Evolutionary conservation across 2,888 invertebrate genomes (phyloP), one percentile per base, ranked within the genome.

Genomic region (Campaea margaritaria): DNA sequence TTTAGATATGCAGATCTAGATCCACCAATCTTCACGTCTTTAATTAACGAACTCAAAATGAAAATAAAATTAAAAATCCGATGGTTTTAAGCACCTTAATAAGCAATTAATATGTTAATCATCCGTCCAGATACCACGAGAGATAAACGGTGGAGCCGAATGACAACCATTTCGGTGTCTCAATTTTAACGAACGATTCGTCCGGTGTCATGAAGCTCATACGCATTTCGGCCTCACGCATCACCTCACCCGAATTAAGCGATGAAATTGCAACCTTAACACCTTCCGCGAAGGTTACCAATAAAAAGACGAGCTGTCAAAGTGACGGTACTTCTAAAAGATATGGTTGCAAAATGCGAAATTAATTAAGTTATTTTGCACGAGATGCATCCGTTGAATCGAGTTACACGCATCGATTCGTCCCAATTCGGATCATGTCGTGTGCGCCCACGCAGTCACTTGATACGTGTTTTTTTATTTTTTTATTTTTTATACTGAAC

Each of bases 61-160:
- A 67, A 66, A 70, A 71, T 65, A 64, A 65, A 5, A 67, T n/a
- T n/a, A n/a, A n/a, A n/a, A n/a, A 21, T 21, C 62, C 54, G 56
- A 52, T 56, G 60, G 68, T 69, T 71, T 73, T 69, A 68, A 69
- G 76, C 78, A 74, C 71, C 70, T 73, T 76, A 83, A 84, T 83
- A 82, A 79, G 77, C 79, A 81, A 88, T 90, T 89, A 87, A 87
- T 85, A 88, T 87, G 85, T 81, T 86, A 89, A 90, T 89, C 83
- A 76, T 74, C 73, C 72, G 82, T 84, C 81, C 76, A 83, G 85
- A 88, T 87, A 75, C 65, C 72, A 77, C 75, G 72, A 70, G 71
- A 83, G 84, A 86, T 87, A 85, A 84, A 74, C 79, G 79, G 15
- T 14, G 28, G 46, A 42, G 36, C 51, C 60, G 51, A 81, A 82